phyloP scores from a whole-genome alignment of 2,113 vertebrate species.

The Cichladusa arquata region DNA sequence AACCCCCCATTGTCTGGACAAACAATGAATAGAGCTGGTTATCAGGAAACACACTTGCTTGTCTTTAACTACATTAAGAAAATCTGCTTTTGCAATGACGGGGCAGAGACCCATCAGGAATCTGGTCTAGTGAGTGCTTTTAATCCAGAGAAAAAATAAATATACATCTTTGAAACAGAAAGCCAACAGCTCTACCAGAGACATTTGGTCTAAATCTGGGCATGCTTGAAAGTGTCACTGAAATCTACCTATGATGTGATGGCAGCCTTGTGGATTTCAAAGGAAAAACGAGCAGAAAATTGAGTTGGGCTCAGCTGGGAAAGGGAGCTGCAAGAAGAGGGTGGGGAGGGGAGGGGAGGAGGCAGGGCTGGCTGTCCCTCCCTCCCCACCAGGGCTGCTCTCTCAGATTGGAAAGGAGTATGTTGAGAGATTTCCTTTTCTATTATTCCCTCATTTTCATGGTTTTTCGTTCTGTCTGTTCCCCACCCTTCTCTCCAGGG shows the following conservation, averaged over 20 bases:
- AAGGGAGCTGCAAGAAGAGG: neutral
- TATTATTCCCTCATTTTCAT: neutral
- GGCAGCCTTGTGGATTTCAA: neutral
- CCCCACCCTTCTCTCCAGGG: neutral
- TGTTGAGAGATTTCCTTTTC: neutral
- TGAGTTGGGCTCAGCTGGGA: neutral
- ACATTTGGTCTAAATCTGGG: neutral
- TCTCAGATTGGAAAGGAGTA: neutral
- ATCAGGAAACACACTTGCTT: neutral
- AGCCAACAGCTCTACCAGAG: neutral
- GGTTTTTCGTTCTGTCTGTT: neutral
- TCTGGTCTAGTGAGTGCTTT: neutral
- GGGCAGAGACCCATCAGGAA: neutral
- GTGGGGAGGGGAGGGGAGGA: neutral
- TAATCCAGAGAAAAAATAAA: constrained; percentile 1
- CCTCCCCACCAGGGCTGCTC: rapidly evolving
- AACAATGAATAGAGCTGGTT: neutral
- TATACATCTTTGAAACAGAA: neutral
- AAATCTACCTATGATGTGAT: neutral
- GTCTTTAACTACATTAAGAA: neutral
- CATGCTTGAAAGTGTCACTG: neutral
- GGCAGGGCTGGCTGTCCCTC: neutral
- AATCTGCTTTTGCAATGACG: neutral
- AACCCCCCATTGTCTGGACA: neutral
- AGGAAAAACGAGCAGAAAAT: constrained; percentile 21